A percentile compares a stretch with the other conserved stretches of the same genome.
phyloP scores from a whole-genome alignment of 1,140 invertebrate genomes.

The Sesamia nonagrioides region DNA sequence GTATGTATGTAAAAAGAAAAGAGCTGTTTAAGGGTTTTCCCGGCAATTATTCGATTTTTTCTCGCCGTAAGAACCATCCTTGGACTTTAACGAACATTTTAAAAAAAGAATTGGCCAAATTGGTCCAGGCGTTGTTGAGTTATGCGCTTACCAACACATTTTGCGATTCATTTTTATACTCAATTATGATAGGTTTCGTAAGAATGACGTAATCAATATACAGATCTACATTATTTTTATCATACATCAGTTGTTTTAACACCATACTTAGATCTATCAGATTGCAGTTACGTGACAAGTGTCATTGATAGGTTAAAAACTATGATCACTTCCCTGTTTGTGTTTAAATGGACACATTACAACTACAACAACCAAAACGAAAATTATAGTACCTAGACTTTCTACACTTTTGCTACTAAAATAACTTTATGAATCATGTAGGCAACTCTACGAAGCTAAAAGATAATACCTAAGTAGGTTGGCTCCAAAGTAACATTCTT shows the following conservation, averaged over 20 bases:
- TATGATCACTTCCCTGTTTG: neutral
- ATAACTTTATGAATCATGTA: neutral
- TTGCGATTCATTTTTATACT: no score
- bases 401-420: neutral
- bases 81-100: no score
- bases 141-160: no score
- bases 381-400: constrained; percentile 1
- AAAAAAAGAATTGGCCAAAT: no score
- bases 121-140: no score
- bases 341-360: neutral
- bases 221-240: constrained; percentile 1
- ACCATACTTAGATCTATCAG: neutral
- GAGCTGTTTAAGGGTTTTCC: no score
- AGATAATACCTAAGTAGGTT: neutral
- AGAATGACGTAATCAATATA: neutral
- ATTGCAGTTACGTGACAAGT: neutral
- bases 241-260: constrained; percentile 4
- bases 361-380: neutral
- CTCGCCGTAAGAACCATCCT: no score
- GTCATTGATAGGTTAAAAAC: neutral
- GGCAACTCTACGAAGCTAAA: neutral
- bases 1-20: no score
- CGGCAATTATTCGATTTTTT: no score
- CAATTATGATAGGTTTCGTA: neutral
- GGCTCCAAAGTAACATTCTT: neutral